A percentile compares a stretch with the other conserved stretches of the same genome.
Evolutionary conservation across 1,140 invertebrate genomes (phyloP).

Genomic region (Heliconius himera): DNA sequence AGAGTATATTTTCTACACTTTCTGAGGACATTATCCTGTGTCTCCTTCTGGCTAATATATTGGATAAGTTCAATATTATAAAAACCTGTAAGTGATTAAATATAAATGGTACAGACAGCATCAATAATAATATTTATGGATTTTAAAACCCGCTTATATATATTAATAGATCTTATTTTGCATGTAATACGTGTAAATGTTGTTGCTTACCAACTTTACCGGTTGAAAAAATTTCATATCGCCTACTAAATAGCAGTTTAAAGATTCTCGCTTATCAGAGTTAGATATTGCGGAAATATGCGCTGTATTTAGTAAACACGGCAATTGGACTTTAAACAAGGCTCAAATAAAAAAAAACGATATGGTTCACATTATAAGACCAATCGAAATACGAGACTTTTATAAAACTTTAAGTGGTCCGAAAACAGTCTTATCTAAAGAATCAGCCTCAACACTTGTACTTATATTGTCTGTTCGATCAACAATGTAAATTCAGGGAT

Average conservation of each 20-base stretch:
- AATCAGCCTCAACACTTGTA: too few species aligned
- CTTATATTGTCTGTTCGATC: too few species aligned
- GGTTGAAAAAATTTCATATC: constrained; percentile 16
- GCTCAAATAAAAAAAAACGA: background rate
- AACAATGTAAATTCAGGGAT: too few species aligned
- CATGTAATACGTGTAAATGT: too few species aligned
- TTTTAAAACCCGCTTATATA: too few species aligned
- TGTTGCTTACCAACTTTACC: background rate
- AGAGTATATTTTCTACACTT: constrained; percentile 70
- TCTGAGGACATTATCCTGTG: constrained; percentile 51
- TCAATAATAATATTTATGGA: too few species aligned
- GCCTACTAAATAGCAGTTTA: background rate
- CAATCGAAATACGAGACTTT: background rate
- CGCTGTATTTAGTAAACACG: constrained; percentile 20
- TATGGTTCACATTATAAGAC: background rate
- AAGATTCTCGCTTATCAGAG: constrained; percentile 5
- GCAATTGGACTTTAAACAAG: background rate
- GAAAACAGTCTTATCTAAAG: too few species aligned
- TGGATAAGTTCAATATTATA: background rate
- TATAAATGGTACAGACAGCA: background rate
- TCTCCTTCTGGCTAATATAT: background rate
- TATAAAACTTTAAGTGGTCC: too few species aligned
- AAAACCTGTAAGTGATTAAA: background rate
- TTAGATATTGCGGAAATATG: constrained; percentile 6
- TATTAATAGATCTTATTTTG: too few species aligned